Percentiles rank a stretch among this genome's conserved stretches.
phyloP scores from a whole-genome alignment of 2,888 invertebrate species.

The Nephrocerus scutellatus region DNA sequence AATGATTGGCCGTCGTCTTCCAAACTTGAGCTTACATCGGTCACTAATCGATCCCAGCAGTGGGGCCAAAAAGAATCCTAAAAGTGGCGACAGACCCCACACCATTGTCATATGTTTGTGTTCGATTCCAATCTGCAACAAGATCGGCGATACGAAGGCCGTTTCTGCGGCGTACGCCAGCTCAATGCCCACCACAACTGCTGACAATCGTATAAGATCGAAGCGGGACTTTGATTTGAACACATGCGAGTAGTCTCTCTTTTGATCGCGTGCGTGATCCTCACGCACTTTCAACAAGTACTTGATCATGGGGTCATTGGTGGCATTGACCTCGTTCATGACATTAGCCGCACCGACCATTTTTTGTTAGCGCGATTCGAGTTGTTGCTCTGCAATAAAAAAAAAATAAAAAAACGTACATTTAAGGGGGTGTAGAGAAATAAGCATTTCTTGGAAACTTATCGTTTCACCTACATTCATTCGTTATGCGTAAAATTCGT shows the following conservation, averaged over 20 bases:
- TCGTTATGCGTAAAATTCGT: no score
- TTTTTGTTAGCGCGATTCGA: slow-evolving; percentile 9
- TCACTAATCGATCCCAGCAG: slow-evolving; percentile 56
- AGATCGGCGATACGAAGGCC: slow-evolving; percentile 58
- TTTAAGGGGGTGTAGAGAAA: not conserved
- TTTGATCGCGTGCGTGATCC: slow-evolving; percentile 41
- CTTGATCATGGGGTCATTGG: slow-evolving; percentile 43
- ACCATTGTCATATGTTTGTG: slow-evolving; percentile 55
- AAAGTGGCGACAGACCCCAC: slow-evolving; percentile 46
- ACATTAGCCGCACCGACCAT: slow-evolving; percentile 42
- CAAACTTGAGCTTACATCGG: slow-evolving; percentile 51
- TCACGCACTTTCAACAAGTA: slow-evolving; percentile 44
- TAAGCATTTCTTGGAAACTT: no score
- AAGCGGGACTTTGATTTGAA: slow-evolving; percentile 43
- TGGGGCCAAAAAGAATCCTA: slow-evolving; percentile 47
- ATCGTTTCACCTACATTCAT: no score
- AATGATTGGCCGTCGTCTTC: slow-evolving; percentile 57
- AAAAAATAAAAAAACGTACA: not conserved
- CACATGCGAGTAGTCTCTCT: slow-evolving; percentile 46
- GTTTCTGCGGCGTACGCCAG: slow-evolving; percentile 63
- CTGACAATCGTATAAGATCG: slow-evolving; percentile 41
- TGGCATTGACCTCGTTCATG: slow-evolving; percentile 28
- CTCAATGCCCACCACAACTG: slow-evolving; percentile 53
- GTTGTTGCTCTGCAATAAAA: not conserved
- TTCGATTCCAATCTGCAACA: slow-evolving; percentile 56